Evolutionary conservation across 2,888 invertebrate genomes (phyloP).

Genomic region (Fissipunctia ypsillon): DNA sequence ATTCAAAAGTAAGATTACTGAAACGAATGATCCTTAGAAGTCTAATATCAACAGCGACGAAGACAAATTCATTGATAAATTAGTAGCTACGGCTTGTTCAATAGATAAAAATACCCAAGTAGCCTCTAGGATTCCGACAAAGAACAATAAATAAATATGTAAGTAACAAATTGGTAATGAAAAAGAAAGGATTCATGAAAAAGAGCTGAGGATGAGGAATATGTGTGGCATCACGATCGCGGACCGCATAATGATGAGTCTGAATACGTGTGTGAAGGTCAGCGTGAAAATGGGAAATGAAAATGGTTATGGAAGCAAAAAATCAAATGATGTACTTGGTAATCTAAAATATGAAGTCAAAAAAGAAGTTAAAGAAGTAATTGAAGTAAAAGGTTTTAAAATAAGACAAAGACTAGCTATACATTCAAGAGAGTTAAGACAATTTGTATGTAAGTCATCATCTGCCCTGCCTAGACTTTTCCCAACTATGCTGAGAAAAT

Average conservation of each 20-base stretch:
- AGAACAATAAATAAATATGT: slow-evolving; percentile 52
- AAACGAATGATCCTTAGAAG: not conserved
- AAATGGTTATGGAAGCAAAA: slow-evolving; percentile 27
- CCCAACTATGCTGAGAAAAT: not conserved
- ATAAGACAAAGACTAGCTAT: no score
- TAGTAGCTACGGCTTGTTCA: not conserved
- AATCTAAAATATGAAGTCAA: not conserved
- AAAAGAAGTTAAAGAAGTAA: not conserved
- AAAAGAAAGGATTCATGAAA: slow-evolving; percentile 58
- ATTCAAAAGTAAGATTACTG: not conserved
- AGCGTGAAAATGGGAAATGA: slow-evolving; percentile 27
- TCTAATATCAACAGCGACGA: not conserved
- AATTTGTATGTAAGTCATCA: not conserved
- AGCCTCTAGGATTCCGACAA: slow-evolving; percentile 8
- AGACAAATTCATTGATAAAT: slow-evolving; percentile 9
- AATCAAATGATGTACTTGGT: slow-evolving; percentile 2
- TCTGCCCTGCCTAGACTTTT: not conserved
- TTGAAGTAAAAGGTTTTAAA: not conserved
- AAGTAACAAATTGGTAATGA: slow-evolving; percentile 54
- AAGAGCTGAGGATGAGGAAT: slow-evolving; percentile 48
- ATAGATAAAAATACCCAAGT: not conserved
- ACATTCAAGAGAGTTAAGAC: not conserved
- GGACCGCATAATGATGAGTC: slow-evolving; percentile 54
- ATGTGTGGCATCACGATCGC: slow-evolving; percentile 60
- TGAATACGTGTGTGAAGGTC: slow-evolving; percentile 57